A percentile compares a stretch with the other conserved stretches of the same genome.
These are phyloP conservation scores for Colossoma macropomum DNA, from an alignment of 2,113 vertebrate genomes.

Conservation along the genomic window DNA sequence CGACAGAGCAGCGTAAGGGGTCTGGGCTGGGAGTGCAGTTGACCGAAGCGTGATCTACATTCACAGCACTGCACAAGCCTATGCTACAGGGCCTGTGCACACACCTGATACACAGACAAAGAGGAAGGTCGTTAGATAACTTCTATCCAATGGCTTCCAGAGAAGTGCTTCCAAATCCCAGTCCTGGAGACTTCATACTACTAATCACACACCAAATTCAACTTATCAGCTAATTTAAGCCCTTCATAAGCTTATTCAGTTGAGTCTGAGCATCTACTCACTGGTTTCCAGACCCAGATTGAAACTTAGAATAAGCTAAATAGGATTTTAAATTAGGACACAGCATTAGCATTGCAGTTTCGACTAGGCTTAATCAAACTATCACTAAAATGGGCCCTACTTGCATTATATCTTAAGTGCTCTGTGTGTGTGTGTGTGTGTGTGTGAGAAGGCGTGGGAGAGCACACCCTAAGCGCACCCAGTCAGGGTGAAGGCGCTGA, in stretches of 20 bases:
- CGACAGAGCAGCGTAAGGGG: slow-evolving; percentile 75
- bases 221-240: not conserved
- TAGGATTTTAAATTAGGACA: no score
- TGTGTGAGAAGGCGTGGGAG: slow-evolving; percentile 76
- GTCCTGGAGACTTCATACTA: no score
- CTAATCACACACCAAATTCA: not conserved
- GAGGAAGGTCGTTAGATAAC: not conserved
- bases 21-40: slow-evolving; percentile 74
- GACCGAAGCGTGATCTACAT: slow-evolving; percentile 74
- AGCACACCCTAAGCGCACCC: slow-evolving; percentile 81
- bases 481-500: slow-evolving; percentile 73
- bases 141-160: not conserved
- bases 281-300: no score
- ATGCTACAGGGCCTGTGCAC: slow-evolving; percentile 67
- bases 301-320: no score
- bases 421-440: slow-evolving; percentile 39
- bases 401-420: no score
- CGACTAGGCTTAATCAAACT: no score
- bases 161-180: not conserved
- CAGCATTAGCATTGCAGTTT: no score
- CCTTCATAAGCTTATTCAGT: no score
- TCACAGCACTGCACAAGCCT: slow-evolving; percentile 68
- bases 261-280: no score
- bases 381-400: no score
- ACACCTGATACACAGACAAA: slow-evolving; percentile 72